Percentiles rank a stretch among this genome's conserved stretches.
Evolutionary conservation across 2,113 vertebrate genomes (phyloP).

Genomic region (Triplophysa tibetana): DNA sequence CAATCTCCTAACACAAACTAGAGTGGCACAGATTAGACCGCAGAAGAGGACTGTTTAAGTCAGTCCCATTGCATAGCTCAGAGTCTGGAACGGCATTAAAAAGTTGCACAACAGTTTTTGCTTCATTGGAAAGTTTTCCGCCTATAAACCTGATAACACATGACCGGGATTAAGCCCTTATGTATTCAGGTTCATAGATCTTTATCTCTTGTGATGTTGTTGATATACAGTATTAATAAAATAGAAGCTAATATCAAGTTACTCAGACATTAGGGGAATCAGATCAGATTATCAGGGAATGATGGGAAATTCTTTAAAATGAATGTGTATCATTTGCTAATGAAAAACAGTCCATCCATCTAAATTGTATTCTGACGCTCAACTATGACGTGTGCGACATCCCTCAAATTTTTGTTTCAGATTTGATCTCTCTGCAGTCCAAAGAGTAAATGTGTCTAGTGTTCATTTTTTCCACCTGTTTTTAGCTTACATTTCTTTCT

Average conservation of each 20-base stretch:
- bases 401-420: not conserved
- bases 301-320: too few species aligned
- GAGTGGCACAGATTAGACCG: not conserved
- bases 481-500: slow-evolving; percentile 22
- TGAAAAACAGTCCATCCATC: not conserved
- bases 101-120: not conserved
- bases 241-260: too few species aligned
- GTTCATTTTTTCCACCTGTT: slow-evolving; percentile 24
- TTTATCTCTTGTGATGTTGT: too few species aligned
- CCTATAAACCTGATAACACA: not conserved
- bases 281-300: too few species aligned
- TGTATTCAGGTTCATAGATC: too few species aligned
- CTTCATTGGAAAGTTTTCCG: not conserved
- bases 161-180: not conserved
- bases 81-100: not conserved
- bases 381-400: not conserved
- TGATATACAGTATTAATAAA: too few species aligned
- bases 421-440: not conserved
- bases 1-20: not conserved
- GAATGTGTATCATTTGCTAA: too few species aligned
- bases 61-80: not conserved
- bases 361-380: not conserved
- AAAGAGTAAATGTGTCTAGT: slow-evolving; percentile 11
- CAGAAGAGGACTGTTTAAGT: slow-evolving; percentile 14
- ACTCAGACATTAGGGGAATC: too few species aligned